phyloP scores from a whole-genome alignment of 2,888 invertebrate genomes.

The Sphecodes monilicornis region DNA sequence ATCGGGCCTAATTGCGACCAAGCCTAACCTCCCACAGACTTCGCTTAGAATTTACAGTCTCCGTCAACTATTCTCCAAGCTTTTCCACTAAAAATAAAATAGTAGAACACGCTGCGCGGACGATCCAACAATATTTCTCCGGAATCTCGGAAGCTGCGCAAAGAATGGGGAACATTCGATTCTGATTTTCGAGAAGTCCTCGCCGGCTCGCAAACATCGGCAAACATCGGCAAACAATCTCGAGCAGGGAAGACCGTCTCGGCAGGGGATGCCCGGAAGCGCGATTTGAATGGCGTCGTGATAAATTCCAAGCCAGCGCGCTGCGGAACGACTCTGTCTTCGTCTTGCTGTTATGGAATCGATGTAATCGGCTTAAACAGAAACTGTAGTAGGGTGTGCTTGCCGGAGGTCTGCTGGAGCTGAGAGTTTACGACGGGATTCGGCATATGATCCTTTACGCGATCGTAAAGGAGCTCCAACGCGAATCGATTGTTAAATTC shows the following conservation, averaged over 20 bases:
- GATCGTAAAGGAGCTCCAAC: constrained; percentile 68
- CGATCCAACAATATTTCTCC: background rate
- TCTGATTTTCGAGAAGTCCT: background rate
- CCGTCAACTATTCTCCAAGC: background rate
- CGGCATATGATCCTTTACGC: constrained; percentile 69
- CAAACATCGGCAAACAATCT: constrained; percentile 6
- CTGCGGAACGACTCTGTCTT: constrained; percentile 51
- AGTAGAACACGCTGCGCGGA: background rate
- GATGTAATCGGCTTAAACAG: constrained; percentile 55
- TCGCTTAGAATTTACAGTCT: too few species aligned
- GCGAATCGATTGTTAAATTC: constrained; percentile 67
- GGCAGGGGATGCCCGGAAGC: background rate
- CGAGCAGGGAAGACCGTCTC: background rate
- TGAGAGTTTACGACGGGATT: constrained; percentile 70
- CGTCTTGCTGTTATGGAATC: constrained; percentile 63
- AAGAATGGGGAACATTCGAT: background rate
- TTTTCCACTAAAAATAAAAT: background rate
- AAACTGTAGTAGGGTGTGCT: constrained; percentile 44
- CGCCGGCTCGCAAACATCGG: background rate
- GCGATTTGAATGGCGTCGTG: constrained; percentile 47
- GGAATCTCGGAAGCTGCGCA: background rate
- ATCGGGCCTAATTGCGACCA: too few species aligned
- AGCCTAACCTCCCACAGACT: too few species aligned
- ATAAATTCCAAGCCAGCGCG: constrained; percentile 58
- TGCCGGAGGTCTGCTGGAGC: background rate